A percentile compares a stretch with the other conserved stretches of the same genome.
Evolutionary conservation across 2,797 vertebrate species (phyloP).

Genomic region (Dipus sagitta): DNA sequence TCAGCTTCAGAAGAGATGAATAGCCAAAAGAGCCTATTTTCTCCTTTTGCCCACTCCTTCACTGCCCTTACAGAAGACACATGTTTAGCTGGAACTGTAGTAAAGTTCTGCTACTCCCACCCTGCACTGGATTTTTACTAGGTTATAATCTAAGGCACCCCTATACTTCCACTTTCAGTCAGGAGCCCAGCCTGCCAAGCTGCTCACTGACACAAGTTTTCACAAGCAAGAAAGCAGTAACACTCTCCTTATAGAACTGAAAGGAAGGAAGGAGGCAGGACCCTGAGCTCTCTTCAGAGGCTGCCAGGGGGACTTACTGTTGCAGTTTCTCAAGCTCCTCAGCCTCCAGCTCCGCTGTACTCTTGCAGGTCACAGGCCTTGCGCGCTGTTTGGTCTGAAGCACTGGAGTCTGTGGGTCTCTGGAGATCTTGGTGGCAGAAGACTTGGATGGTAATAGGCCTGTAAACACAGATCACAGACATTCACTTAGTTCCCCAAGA

Average conservation of each 20-base stretch:
- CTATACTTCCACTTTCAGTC: constrained; percentile 23
- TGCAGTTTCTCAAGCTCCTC: constrained; percentile 92
- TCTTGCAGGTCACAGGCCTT: constrained; percentile 90
- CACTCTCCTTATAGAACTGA: not conserved
- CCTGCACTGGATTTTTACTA: not conserved
- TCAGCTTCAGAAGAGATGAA: too few relatives aligned
- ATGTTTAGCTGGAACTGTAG: not conserved
- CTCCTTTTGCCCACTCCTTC: too few relatives aligned
- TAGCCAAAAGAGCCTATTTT: too few relatives aligned
- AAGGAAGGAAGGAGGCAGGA: not conserved
- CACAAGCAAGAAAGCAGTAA: not conserved
- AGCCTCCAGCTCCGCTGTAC: constrained; percentile 91
- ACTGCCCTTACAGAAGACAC: not conserved
- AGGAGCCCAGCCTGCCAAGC: not conserved
- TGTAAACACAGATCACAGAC: constrained; percentile 81
- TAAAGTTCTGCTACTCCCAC: not conserved
- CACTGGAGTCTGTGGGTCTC: constrained; percentile 91
- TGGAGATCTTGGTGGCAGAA: constrained; percentile 86
- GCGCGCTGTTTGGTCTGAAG: constrained; percentile 91
- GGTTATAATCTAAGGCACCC: not conserved
- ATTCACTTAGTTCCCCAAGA: constrained; percentile 6
- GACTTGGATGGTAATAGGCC: constrained; percentile 88
- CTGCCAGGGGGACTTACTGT: constrained; percentile 88
- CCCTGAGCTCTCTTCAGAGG: not conserved
- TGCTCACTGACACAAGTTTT: constrained; percentile 1